Percentiles rank a stretch among this genome's conserved stretches.
phyloP scores from a whole-genome alignment of 2,113 vertebrate species.

The Microtus ochrogaster region DNA sequence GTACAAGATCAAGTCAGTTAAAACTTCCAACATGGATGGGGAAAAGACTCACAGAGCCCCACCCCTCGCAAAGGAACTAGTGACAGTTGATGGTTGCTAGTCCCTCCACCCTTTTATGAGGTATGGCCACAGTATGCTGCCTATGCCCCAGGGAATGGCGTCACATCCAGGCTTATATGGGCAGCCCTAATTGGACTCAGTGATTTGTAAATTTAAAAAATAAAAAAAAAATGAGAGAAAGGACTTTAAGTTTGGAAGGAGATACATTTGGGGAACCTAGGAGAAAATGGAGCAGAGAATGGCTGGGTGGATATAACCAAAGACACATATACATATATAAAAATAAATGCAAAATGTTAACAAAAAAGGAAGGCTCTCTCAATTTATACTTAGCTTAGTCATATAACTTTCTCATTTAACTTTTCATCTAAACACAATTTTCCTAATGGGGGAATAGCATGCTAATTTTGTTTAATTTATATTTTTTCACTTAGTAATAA shows the following conservation, averaged over 20 bases:
- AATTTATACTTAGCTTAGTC: neutral
- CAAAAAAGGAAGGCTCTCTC: neutral
- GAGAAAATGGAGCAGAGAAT: neutral
- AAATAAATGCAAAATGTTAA: neutral
- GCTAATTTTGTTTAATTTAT: neutral
- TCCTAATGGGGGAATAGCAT: neutral
- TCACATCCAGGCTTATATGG: neutral
- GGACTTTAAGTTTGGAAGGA: neutral
- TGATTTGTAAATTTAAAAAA: neutral
- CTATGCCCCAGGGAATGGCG: neutral
- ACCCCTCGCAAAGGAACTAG: neutral
- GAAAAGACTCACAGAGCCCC: neutral
- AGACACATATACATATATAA: neutral
- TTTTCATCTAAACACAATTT: conserved; percentile 21
- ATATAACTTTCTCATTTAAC: neutral
- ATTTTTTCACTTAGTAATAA: neutral
- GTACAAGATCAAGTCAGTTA: neutral
- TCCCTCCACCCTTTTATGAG: too few species aligned
- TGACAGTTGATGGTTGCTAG: neutral
- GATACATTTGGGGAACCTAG: neutral
- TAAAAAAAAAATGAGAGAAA: neutral
- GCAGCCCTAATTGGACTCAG: too few species aligned
- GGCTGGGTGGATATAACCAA: neutral
- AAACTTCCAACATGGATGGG: neutral
- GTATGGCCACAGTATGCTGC: too few species aligned